phyloP scores from a whole-genome alignment of 2,113 vertebrate genomes.

The Zapornia atra region DNA sequence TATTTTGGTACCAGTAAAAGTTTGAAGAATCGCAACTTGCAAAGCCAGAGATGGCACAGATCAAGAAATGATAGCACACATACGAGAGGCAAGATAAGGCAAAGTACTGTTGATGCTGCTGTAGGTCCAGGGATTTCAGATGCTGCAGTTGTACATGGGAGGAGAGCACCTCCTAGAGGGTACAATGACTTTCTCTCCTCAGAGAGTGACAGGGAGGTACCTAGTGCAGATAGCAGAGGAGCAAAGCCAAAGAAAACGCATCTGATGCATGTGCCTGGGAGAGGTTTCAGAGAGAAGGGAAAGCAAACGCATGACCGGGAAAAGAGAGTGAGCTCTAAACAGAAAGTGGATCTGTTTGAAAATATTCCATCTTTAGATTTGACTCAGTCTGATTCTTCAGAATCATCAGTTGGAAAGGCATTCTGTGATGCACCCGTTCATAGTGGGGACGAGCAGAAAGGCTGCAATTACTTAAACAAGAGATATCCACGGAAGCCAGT shows the following conservation, averaged over 20 bases:
- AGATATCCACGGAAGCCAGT: slow-evolving; percentile 72
- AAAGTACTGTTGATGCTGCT: slow-evolving; percentile 52
- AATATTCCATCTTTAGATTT: slow-evolving; percentile 63
- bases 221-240: slow-evolving; percentile 74
- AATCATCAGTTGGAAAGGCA: slow-evolving; percentile 69
- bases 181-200: slow-evolving; percentile 71
- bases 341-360: slow-evolving; percentile 70
- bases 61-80: slow-evolving; percentile 72
- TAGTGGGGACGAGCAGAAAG: slow-evolving; percentile 72
- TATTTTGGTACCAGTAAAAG: slow-evolving; percentile 72
- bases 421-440: slow-evolving; percentile 63
- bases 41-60: slow-evolving; percentile 79
- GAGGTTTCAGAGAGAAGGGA: slow-evolving; percentile 76
- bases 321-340: slow-evolving; percentile 70
- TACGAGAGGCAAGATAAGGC: slow-evolving; percentile 62
- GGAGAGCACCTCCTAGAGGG: slow-evolving; percentile 68
- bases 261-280: slow-evolving; percentile 67
- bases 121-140: slow-evolving; percentile 44
- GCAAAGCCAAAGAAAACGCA: slow-evolving; percentile 83
- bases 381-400: slow-evolving; percentile 72
- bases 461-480: slow-evolving; percentile 66
- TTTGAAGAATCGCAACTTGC: slow-evolving; percentile 73
- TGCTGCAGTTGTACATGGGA: slow-evolving; percentile 41
- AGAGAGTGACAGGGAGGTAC: slow-evolving; percentile 77
- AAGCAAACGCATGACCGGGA: slow-evolving; percentile 72